These are phyloP conservation scores for Meteorus cinctellus DNA, from an alignment of 2,888 invertebrate species.

Conservation along the genomic window DNA sequence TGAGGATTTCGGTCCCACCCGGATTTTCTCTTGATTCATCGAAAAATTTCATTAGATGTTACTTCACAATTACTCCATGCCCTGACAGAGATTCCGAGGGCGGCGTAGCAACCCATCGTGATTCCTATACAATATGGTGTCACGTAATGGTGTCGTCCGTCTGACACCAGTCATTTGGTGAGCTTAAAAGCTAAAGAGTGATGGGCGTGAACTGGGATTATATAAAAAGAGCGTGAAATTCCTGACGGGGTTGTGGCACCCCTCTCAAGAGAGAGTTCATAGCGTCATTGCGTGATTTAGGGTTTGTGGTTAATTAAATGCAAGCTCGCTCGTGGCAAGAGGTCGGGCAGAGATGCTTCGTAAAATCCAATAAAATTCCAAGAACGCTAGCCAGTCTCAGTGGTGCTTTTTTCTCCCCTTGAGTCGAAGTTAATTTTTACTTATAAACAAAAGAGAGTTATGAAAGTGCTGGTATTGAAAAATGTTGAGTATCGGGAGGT, in stretches of 20 bases:
- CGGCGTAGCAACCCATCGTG: background rate
- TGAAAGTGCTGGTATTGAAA: background rate
- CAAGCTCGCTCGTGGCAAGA: constrained; percentile 41
- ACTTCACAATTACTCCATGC: background rate
- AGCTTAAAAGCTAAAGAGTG: constrained; percentile 24
- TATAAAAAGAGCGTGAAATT: constrained; percentile 44
- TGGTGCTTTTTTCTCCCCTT: background rate
- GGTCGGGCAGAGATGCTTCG: constrained; percentile 49
- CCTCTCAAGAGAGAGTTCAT: constrained; percentile 57
- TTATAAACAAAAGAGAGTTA: background rate
- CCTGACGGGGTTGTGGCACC: constrained; percentile 45
- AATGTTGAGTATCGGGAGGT: constrained; percentile 25
- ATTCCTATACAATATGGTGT: constrained; percentile 1
- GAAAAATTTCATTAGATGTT: too few species aligned
- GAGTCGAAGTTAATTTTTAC: background rate
- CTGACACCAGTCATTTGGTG: constrained; percentile 35
- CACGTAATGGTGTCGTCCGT: constrained; percentile 15
- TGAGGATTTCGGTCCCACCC: background rate
- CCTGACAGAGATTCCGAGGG: background rate
- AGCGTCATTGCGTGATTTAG: constrained; percentile 65
- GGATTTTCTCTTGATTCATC: constrained; percentile 6
- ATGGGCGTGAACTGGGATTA: constrained; percentile 24
- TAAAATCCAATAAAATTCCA: constrained; percentile 53
- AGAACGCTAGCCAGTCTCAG: constrained; percentile 35
- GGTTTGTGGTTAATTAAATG: constrained; percentile 63